Evolutionary conservation across 2,888 invertebrate species (phyloP), one percentile per base, ranked within the genome.

Genomic region (Azorinus chamasolen): DNA sequence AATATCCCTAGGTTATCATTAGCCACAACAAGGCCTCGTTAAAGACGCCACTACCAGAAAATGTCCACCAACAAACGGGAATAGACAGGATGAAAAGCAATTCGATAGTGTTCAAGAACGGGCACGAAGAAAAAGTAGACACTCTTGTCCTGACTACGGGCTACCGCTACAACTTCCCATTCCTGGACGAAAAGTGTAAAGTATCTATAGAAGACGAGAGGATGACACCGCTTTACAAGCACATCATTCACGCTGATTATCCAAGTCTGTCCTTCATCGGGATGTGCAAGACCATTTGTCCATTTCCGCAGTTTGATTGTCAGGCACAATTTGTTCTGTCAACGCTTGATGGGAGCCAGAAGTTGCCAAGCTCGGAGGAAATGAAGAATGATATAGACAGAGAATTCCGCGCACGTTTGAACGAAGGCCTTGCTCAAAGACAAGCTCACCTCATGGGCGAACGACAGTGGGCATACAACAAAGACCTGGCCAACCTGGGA

Each of bases 371-470:
- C 0, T 93, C 93, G 48, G 94, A 94, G 27, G 94, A 95, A 86
- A 97, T 97, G 97, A 89, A 94, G 0, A 96, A 96, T 95, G 91
- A 94, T 1, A 95, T 95, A 83, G 93, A 95, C 57, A 86, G 93
- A 0, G 96, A 96, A 91, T 95, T 95, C 89, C 87, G 93, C 46
- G 93, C 94, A 14, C 94, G 96, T 14, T 94, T 95, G 68, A 93
- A 94, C 0, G 93, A 95, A 27, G 97, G 97, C 0, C 95, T 95
- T 88, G 95, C 95, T 14, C 95, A 95, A 81, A 95, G 96, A 20
- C 96, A 97, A 90, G 96, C 96, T 25, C 97, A 97, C 92, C 95
- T 96, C 95, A 96, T 97, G 96, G 97, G 96, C 0, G 95, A 95
- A 0, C 94, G 95, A 53, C 96, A 96, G 94, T 95, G 95, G 70